Percentiles rank a stretch among this genome's conserved stretches.
These are phyloP conservation scores for Harpia harpyja DNA, from an alignment of 2,797 vertebrate species.

Conservation along the genomic window DNA sequence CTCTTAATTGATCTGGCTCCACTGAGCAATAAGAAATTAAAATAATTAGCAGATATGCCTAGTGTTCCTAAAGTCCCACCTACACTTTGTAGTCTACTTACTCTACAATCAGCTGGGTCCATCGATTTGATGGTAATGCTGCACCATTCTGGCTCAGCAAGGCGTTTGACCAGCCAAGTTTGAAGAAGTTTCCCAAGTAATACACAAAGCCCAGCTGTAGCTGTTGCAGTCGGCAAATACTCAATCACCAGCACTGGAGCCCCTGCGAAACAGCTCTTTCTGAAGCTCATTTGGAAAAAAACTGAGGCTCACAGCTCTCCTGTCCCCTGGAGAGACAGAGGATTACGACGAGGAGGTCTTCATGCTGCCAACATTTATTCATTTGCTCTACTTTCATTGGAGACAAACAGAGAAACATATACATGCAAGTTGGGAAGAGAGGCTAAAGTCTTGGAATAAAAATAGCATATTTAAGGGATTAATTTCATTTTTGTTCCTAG, in stretches of 20 bases:
- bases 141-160: not conserved
- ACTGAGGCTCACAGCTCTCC: not conserved
- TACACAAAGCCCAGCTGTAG: not conserved
- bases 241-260: not conserved
- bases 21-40: conserved; percentile 57
- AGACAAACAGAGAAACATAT: not conserved
- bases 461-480: conserved; percentile 36
- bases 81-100: conserved; percentile 5
- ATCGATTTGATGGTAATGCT: not conserved
- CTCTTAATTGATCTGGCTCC: conserved; percentile 66
- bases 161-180: not conserved
- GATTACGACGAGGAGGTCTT: fast-evolving
- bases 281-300: not conserved
- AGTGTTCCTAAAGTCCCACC: not conserved
- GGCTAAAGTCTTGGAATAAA: conserved; percentile 10
- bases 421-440: not conserved
- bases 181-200: not conserved
- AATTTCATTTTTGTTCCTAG: conserved; percentile 42
- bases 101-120: not conserved
- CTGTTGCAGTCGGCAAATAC: not conserved
- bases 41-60: conserved; percentile 54
- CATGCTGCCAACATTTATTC: not conserved
- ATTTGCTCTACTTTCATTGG: not conserved
- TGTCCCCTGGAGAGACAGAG: not conserved
- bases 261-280: not conserved